A percentile compares a stretch with the other conserved stretches of the same genome.
Conservation (phyloP, 2,888 invertebrate genomes). For the Dryomyza anilis region DNA sequence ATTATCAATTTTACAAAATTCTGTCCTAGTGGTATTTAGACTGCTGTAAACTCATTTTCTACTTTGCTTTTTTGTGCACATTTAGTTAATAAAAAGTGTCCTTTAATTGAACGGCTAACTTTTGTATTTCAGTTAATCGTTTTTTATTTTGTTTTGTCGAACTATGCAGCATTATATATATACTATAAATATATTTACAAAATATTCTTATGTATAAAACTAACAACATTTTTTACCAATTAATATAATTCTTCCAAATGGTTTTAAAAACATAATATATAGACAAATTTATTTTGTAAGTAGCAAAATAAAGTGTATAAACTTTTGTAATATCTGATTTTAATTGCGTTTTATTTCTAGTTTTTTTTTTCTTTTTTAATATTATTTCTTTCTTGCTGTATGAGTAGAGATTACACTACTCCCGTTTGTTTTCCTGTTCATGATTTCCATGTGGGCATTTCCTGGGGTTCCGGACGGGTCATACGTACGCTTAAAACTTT, state of each 20-base stretch:
- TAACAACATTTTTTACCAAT: not conserved
- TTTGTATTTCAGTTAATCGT: not conserved
- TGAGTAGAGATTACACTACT: no score
- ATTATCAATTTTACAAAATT: not conserved
- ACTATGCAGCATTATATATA: no score
- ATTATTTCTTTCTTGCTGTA: not conserved
- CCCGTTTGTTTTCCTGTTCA: no score
- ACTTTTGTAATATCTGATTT: not conserved
- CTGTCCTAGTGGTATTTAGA: no score
- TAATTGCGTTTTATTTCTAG: not conserved
- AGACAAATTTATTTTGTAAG: constrained; percentile 17
- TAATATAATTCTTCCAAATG: constrained; percentile 1
- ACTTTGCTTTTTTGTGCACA: no score
- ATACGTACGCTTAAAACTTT: no score
- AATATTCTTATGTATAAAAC: not conserved
- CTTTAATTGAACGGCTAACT: not conserved
- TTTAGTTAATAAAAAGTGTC: not conserved
- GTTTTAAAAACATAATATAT: not conserved
- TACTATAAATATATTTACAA: not conserved
- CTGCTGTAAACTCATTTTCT: no score
- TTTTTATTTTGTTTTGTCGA: no score
- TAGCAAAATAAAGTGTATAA: constrained; percentile 1
- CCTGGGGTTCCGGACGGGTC: no score
- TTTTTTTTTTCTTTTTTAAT: not conserved
- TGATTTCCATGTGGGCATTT: no score